Evolutionary conservation across 2,888 invertebrate genomes (phyloP), one percentile per base, ranked within the genome.

Genomic region (Eueremaeus valkanovi): DNA sequence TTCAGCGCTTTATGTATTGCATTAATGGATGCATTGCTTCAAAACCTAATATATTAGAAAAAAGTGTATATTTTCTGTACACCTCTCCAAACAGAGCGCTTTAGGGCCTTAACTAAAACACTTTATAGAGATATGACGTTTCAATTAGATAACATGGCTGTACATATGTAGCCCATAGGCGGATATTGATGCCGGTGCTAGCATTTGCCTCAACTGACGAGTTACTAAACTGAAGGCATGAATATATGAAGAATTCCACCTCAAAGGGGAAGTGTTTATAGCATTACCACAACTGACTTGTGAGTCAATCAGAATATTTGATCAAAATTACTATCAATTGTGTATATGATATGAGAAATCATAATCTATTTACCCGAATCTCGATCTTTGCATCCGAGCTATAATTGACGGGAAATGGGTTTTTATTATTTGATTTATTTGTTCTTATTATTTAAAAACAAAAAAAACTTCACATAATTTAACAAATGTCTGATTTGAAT

Each of bases 71-170:
- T 58, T 16, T 58, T 58, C 18, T 58, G 58, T 9, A 58, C 58
- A 58, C 58, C 58, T 58, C 29, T 58, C 18, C n/a, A 11, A 6
- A 58, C 58, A 3, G 9, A 58, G 3, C 29, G 58, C 58, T 58
- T 58, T 24, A 58, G 58, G 58, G 58, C 58, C n/a, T 58, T 8
- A 24, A 58, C 58, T 58, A 3, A 58, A 58, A 24, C 58, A 58
- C 13, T 58, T 58, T 58, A 58, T 58, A 58, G 58, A 24, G 16
- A 58, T 58, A 58, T 58, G 58, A 58, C 58, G 58, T 58, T 58
- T 58, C 58, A 58, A 58, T 58, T 58, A 58, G 27, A 58, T 58
- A 24, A 21, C 5, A 58, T 18, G 24, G 24, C 6, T 24, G 29
- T 2, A 18, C 18, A 24, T 27, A 16, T 58, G 8, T 21, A 58